phyloP scores from a whole-genome alignment of 2,113 vertebrate species.

The Ictalurus furcatus region DNA sequence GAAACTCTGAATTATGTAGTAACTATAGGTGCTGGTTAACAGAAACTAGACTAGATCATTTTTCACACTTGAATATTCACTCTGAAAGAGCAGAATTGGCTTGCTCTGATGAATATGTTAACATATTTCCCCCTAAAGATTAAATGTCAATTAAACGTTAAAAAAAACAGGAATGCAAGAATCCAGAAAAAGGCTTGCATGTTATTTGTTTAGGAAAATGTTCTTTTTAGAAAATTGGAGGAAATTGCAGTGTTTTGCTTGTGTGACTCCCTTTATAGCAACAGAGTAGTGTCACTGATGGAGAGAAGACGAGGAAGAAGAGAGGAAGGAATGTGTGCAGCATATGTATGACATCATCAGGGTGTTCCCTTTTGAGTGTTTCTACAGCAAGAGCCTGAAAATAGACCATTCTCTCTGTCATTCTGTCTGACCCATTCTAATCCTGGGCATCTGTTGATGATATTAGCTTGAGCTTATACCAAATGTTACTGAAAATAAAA shows the following conservation, averaged over 20 bases:
- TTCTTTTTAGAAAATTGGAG: not conserved
- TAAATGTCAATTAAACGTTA: not conserved
- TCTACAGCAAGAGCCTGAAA: constrained; percentile 20
- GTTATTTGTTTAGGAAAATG: not conserved
- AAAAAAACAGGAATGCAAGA: not conserved
- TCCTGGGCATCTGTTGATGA: not conserved
- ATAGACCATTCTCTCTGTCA: not conserved
- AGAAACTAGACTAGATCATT: not conserved
- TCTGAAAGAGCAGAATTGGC: not conserved
- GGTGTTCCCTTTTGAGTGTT: constrained; percentile 8
- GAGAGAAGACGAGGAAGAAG: not conserved
- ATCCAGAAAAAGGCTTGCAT: not conserved
- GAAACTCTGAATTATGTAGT: not conserved
- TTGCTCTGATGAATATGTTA: not conserved
- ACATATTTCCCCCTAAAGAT: not conserved
- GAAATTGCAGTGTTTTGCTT: not conserved
- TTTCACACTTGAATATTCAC: not conserved
- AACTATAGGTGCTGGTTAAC: not conserved
- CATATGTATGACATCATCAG: constrained; percentile 19
- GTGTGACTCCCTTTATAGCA: not conserved
- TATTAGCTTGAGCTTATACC: not conserved
- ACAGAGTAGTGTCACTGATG: no score
- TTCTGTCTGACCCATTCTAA: not conserved
- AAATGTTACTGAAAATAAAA: no score
- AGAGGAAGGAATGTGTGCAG: constrained; percentile 4